Base-by-base conservation (phyloP, 2,797 vertebrate genomes). In the Anguilla marmorata region DNA sequence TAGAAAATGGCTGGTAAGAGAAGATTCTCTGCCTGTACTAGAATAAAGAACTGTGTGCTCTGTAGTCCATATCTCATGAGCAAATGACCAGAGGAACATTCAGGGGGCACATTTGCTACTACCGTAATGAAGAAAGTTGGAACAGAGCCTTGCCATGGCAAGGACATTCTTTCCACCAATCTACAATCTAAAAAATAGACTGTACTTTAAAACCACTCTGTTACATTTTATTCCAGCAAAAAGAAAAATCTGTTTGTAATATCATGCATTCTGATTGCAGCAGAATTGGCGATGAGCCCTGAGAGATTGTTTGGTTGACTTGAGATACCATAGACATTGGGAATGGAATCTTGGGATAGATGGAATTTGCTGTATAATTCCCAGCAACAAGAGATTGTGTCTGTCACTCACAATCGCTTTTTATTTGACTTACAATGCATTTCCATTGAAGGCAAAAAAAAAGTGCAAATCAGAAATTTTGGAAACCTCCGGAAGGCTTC, bases 401-500 rank as follows among this genome's bases (percentile, higher is more conserved):
- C n/a, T 19, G 52, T 30, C 48, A 79, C 74, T 85, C 66, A 63
- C 52, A 85, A 84, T 63, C 48, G 82, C 79, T 86, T 86, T 86
- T 82, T 85, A 69, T 82, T 80, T 82, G 52, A 66, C 88, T 82
- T 63, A 45, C 48, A 52, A 74, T 45, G 83, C 30, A 82, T 63
- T 60, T 87, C 82, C 72, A 60, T 24, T 87, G 82, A 76, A 72
- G 52, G 56, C 21, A 79, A 85, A 87, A 84, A 45, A 85, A 30
- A 90, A 84, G 85, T 83, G 37, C 74, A 79, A 19, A 79, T 45
- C 74, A 37, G 37, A 79, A 87, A 86, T 27, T 24, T 86, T 90
- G 87, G 72, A 7, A 58, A 76, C 0, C 86, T 88, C 66, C 88
- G 90, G 87, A 33, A 90, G 76, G 80, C 66, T 16, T 66, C 86